These are phyloP conservation scores for Lutraria lutraria DNA, from an alignment of 2,888 invertebrate species.

Conservation along the genomic window DNA sequence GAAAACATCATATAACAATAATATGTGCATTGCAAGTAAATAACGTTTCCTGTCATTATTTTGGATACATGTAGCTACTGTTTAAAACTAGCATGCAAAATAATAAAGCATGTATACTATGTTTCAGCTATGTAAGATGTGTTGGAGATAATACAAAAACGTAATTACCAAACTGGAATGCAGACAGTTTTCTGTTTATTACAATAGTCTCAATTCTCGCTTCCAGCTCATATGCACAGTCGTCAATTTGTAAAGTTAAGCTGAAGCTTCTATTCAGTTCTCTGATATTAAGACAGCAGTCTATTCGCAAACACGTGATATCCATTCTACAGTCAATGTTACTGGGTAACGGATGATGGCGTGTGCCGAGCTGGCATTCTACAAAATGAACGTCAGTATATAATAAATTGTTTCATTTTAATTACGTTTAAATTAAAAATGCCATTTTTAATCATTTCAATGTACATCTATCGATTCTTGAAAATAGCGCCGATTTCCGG, in stretches of 20 bases:
- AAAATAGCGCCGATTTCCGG: too few species aligned
- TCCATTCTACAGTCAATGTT: constrained; percentile 57
- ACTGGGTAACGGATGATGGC: constrained; percentile 30
- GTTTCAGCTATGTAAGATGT: too few species aligned
- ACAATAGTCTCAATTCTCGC: constrained; percentile 65
- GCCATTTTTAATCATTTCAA: too few species aligned
- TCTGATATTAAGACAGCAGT: constrained; percentile 59
- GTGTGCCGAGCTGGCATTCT: constrained; percentile 40
- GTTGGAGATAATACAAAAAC: not conserved
- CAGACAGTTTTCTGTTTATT: constrained; percentile 59
- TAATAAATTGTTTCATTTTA: too few species aligned
- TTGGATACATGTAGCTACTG: too few species aligned
- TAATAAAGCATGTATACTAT: too few species aligned
- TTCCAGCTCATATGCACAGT: constrained; percentile 61
- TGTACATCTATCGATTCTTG: too few species aligned
- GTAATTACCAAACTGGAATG: constrained; percentile 57
- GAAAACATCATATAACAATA: too few species aligned
- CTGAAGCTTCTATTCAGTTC: constrained; percentile 51
- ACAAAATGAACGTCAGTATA: not conserved
- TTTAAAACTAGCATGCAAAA: too few species aligned
- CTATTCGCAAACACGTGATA: constrained; percentile 56
- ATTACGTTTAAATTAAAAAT: too few species aligned
- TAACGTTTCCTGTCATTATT: too few species aligned
- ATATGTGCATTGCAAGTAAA: too few species aligned
- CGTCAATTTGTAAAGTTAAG: constrained; percentile 57